Base-by-base conservation (phyloP, 2,113 vertebrate species). In the Ptilonorhynchus violaceus region DNA sequence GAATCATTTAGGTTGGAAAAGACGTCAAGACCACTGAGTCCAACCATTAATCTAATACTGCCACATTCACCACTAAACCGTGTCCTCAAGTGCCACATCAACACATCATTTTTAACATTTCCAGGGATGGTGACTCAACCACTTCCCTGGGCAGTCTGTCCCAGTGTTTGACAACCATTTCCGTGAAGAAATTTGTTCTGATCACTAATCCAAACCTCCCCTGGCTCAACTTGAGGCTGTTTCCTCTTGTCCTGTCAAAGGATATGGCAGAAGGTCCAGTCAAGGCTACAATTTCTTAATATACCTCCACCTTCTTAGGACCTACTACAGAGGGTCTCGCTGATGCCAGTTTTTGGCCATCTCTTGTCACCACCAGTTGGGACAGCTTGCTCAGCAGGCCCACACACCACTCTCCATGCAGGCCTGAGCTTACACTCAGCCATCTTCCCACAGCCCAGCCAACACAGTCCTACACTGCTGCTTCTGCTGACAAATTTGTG, bases 321-420 rank as follows among this genome's bases (percentile, higher is more conserved):
- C 19, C 33, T 50, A 11, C 19, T 17, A 31, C 53, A 42, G 58
- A 62, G 21, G 31, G 20, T 37, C 49, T 66, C n/a, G 13, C 7
- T 82, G 50, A 27, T 28, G 62, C 37, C 0, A 3, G 30, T 16
- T 88, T 67, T 13, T 33, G 50, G 81, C 35, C 18, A 0, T 10
- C 17, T 13, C 44, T 62, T 66, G n/a, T 59, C 72, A 58, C 4
- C 50, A 27, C 8, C 9, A 20, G 63, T 9, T 55, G 37, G 33
- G 30, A 50, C 2, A 59, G 33, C 18, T 46, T 27, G 46, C 68
- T 79, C 7, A 30, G 41, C 15, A 25, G 35, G 52, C 31, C 3
- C 62, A 35, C 44, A 55, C 0, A 0, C 28, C 47, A 8, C 37
- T 37, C 13, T 63, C 31, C 66, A 17, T 3, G 4, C 89, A 91